phyloP scores from a whole-genome alignment of 1,140 invertebrate species.

The Cataglyphis hispanica region DNA sequence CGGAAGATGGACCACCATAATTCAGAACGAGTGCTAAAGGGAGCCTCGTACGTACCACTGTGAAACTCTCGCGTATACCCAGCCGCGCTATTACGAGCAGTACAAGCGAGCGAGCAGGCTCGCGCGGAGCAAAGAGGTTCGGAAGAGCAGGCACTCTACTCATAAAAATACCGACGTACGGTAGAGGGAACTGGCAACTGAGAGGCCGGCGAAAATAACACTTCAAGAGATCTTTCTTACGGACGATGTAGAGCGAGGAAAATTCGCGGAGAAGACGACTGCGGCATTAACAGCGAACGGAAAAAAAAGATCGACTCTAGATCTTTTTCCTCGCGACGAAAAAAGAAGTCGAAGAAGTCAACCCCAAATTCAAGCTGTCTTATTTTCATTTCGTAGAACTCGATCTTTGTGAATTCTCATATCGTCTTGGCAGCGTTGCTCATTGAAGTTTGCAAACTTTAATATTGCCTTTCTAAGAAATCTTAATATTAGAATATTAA shows the following conservation, averaged over 20 bases:
- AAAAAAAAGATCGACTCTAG: slow-evolving; percentile 43
- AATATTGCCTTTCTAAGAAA: background rate
- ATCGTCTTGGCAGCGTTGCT: background rate
- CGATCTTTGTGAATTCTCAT: background rate
- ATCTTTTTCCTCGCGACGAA: slow-evolving; percentile 8
- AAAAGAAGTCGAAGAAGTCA: slow-evolving; percentile 21
- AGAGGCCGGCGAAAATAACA: slow-evolving; percentile 76
- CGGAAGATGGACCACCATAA: slow-evolving; percentile 64
- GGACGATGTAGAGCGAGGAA: slow-evolving; percentile 67
- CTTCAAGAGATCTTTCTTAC: slow-evolving; percentile 77
- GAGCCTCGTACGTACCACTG: slow-evolving; percentile 56
- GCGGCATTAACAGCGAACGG: slow-evolving; percentile 48
- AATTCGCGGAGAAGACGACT: slow-evolving; percentile 67
- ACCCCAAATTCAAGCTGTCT: slow-evolving; percentile 22
- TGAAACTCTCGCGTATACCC: slow-evolving; percentile 49
- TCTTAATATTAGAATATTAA: too few species aligned
- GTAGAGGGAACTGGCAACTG: slow-evolving; percentile 57
- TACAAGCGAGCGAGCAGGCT: slow-evolving; percentile 42
- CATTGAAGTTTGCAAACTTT: background rate
- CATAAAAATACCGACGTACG: slow-evolving; percentile 78
- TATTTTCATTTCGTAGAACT: slow-evolving; percentile 53
- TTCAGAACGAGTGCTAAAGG: slow-evolving; percentile 71
- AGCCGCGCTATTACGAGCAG: slow-evolving; percentile 43
- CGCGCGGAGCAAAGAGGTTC: slow-evolving; percentile 45
- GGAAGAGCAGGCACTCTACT: slow-evolving; percentile 75